Percentiles rank a stretch among this genome's conserved stretches.
Conservation (phyloP, 1,140 invertebrate species). For the Nephila pilipes region DNA sequence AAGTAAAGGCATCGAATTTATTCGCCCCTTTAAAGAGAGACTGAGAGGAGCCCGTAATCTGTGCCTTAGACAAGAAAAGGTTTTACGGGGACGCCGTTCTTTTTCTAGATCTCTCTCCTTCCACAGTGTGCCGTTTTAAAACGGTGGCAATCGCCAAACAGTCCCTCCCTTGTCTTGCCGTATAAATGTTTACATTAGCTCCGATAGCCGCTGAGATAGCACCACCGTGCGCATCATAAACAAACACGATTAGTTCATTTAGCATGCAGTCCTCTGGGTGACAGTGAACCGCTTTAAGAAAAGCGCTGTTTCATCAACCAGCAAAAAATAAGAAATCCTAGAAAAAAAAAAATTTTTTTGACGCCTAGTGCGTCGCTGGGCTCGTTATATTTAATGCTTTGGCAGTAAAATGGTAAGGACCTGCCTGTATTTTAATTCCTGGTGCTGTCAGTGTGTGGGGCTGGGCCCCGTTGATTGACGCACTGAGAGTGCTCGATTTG, state of each 20-base stretch:
- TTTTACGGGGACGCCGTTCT: constrained; percentile 34
- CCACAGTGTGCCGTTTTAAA: constrained; percentile 40
- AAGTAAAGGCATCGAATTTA: constrained; percentile 10
- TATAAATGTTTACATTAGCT: constrained; percentile 74
- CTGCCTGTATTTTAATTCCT: constrained; percentile 33
- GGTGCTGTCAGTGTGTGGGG: constrained; percentile 21
- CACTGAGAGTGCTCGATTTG: background rate
- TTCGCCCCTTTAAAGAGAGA: constrained; percentile 33
- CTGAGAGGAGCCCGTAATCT: constrained; percentile 62
- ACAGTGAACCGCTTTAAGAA: background rate
- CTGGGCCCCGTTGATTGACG: constrained; percentile 30
- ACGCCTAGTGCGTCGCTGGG: constrained; percentile 22
- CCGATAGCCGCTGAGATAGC: constrained; percentile 48
- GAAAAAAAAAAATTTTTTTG: background rate
- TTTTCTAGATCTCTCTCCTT: constrained; percentile 1
- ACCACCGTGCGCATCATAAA: constrained; percentile 50
- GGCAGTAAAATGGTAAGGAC: constrained; percentile 48
- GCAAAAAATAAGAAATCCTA: background rate
- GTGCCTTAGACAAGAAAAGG: constrained; percentile 49
- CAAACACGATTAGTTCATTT: constrained; percentile 74
- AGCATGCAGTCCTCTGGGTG: constrained; percentile 39
- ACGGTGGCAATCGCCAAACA: constrained; percentile 68
- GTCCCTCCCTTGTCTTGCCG: constrained; percentile 56
- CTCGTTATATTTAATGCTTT: constrained; percentile 61
- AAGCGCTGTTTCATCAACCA: constrained; percentile 25